A percentile compares a stretch with the other conserved stretches of the same genome.
These are phyloP conservation scores for Bujurquina vittata DNA, from an alignment of 2,113 vertebrate genomes.

Conservation along the genomic window DNA sequence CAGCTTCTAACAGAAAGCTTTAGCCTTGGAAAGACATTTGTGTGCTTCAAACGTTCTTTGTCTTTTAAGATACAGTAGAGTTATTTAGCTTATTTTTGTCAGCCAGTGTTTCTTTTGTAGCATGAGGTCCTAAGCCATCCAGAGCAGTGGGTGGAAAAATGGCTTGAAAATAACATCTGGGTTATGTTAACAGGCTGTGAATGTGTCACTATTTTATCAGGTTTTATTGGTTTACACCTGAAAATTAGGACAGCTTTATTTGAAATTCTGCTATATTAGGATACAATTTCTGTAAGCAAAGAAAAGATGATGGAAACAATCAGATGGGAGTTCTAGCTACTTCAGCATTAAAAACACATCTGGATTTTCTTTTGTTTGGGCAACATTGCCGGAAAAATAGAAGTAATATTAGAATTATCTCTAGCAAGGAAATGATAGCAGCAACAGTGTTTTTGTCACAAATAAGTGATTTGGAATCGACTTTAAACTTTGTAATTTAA, in stretches of 20 bases:
- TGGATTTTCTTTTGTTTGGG: not conserved
- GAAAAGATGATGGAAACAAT: not conserved
- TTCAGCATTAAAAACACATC: not conserved
- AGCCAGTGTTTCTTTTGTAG: not conserved
- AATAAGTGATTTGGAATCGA: not conserved
- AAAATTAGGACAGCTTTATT: not conserved
- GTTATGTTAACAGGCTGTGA: not conserved
- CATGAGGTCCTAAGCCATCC: not conserved
- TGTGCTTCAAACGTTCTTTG: too few species aligned
- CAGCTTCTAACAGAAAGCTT: too few species aligned
- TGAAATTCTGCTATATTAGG: not conserved
- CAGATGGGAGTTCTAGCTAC: not conserved
- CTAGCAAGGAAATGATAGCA: too few species aligned
- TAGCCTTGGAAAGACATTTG: too few species aligned
- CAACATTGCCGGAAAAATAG: not conserved
- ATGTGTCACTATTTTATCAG: not conserved
- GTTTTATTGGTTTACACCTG: not conserved
- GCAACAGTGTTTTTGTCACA: not conserved
- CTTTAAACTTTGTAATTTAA: not conserved
- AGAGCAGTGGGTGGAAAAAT: not conserved
- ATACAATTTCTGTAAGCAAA: not conserved
- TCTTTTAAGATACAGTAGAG: not conserved
- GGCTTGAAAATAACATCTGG: not conserved
- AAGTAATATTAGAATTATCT: not conserved
- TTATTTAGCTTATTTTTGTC: not conserved